These are phyloP conservation scores for Nothura maculosa DNA, from an alignment of 2,797 vertebrate genomes.

Conservation along the genomic window DNA sequence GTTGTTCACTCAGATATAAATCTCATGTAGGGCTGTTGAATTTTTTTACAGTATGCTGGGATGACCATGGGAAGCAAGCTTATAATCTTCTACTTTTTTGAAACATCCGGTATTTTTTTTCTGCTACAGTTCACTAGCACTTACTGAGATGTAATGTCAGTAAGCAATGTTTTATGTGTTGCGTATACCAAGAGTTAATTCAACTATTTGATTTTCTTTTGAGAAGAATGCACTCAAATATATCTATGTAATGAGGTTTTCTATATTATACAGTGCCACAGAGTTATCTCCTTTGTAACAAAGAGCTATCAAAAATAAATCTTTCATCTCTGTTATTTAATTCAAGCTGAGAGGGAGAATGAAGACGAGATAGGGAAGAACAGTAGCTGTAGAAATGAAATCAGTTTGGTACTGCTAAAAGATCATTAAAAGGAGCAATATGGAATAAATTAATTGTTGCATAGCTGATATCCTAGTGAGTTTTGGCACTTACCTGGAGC, in stretches of 20 bases:
- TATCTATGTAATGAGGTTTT: slow-evolving; percentile 48
- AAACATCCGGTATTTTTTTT: neutral
- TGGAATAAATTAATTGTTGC: slow-evolving; percentile 43
- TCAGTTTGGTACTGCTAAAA: slow-evolving; percentile 27
- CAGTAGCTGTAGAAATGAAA: slow-evolving; percentile 36
- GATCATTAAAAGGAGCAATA: slow-evolving; percentile 40
- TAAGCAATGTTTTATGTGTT: neutral
- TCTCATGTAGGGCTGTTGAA: neutral
- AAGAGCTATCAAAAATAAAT: slow-evolving; percentile 72
- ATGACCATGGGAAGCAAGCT: neutral
- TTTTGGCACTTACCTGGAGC: slow-evolving; percentile 43
- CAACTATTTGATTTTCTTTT: neutral
- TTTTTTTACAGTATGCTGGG: neutral
- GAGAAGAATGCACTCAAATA: slow-evolving; percentile 8
- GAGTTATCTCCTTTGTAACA: slow-evolving; percentile 45
- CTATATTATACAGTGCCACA: slow-evolving; percentile 29
- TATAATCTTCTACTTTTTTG: neutral
- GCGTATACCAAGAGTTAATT: slow-evolving; percentile 50
- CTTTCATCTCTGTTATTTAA: slow-evolving; percentile 52
- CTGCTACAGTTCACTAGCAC: neutral
- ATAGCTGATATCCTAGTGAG: slow-evolving; percentile 4
- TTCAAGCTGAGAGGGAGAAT: slow-evolving; percentile 66
- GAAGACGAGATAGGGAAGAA: slow-evolving; percentile 57
- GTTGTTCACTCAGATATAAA: slow-evolving; percentile 32
- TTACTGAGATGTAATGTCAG: neutral